Percentiles rank a stretch among this genome's conserved stretches.
phyloP scores from a whole-genome alignment of 2,888 invertebrate genomes.

The Frankliniella intonsa region DNA sequence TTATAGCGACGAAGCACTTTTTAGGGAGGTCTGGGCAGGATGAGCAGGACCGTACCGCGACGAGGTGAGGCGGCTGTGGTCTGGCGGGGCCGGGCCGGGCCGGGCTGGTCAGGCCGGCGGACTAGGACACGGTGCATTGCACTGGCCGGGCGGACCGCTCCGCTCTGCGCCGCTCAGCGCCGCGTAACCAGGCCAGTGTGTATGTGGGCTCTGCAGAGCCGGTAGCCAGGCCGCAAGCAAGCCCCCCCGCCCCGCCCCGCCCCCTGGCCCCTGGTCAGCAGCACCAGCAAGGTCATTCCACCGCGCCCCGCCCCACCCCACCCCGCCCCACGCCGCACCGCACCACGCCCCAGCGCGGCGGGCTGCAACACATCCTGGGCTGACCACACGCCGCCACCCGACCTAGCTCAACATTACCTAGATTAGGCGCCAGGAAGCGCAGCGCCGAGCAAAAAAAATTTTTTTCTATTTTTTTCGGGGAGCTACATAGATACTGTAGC shows the following conservation, averaged over 20 bases:
- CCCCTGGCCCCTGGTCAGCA: too few species aligned
- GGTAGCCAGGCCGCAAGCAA: too few species aligned
- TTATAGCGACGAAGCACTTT: background rate
- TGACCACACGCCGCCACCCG: too few species aligned
- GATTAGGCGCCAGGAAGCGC: too few species aligned
- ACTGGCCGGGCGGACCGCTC: background rate
- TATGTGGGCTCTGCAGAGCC: background rate
- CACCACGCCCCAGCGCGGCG: too few species aligned
- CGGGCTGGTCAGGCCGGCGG: background rate
- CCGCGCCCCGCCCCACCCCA: too few species aligned
- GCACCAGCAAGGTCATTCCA: too few species aligned
- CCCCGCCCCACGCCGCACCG: too few species aligned
- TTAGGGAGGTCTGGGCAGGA: background rate
- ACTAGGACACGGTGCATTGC: background rate
- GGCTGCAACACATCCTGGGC: too few species aligned
- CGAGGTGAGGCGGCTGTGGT: background rate
- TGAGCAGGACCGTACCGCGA: background rate
- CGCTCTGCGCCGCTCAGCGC: background rate
- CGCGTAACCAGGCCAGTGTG: background rate
- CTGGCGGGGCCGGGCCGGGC: background rate
- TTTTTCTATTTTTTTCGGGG: background rate
- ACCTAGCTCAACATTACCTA: too few species aligned
- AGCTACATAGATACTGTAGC: background rate
- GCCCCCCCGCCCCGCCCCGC: too few species aligned
- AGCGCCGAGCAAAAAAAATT: background rate